Evolutionary conservation across 2,797 vertebrate genomes (phyloP).

Genomic region (Paedocypris micromegethes): DNA sequence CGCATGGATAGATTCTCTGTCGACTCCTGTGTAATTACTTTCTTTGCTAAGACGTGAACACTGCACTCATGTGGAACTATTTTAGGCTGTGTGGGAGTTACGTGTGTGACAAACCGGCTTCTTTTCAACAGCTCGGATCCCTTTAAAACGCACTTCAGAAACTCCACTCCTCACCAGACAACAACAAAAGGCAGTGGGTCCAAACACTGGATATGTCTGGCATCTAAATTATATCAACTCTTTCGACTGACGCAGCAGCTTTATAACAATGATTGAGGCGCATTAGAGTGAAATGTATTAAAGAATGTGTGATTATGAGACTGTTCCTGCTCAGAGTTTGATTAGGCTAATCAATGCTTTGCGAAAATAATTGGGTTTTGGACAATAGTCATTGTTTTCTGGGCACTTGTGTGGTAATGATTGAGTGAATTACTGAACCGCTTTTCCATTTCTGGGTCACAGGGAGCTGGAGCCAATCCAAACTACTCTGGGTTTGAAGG

Average conservation of each 20-base stretch:
- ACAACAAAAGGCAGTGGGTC: constrained; percentile 11
- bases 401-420: too few relatives aligned
- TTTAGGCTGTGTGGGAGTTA: constrained; percentile 25
- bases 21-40: constrained; percentile 13
- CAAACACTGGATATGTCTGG: constrained; percentile 10
- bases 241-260: constrained; percentile 6
- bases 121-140: background rate
- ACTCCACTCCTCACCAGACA: constrained; percentile 8
- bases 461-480: too few relatives aligned
- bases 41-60: constrained; percentile 8
- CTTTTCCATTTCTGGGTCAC: too few relatives aligned
- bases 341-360: constrained; percentile 21
- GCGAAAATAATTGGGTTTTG: constrained; percentile 13
- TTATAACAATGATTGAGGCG: constrained; percentile 28
- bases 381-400: constrained; percentile 15
- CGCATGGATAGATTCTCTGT: constrained; percentile 12
- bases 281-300: constrained; percentile 29
- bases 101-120: constrained; percentile 11
- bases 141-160: constrained; percentile 13
- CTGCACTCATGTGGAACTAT: constrained; percentile 20
- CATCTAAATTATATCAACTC: constrained; percentile 20
- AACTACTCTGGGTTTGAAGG: too few relatives aligned
- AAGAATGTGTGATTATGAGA: constrained; percentile 38
- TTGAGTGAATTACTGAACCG: too few relatives aligned
- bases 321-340: constrained; percentile 16